phyloP scores from a whole-genome alignment of 2,113 vertebrate species.

The Oreochromis tanganicae region DNA sequence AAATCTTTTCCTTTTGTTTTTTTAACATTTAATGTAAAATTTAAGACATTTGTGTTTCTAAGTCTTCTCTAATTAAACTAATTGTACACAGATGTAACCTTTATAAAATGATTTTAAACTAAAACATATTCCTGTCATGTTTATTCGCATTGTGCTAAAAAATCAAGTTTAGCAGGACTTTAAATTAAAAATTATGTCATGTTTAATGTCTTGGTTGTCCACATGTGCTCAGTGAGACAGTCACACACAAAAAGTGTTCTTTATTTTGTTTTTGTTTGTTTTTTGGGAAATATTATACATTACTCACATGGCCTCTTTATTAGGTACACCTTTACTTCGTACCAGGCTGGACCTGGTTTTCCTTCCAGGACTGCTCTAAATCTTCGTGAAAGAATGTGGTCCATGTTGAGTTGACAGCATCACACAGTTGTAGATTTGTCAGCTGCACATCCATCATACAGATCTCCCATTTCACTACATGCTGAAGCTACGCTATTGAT shows the following conservation, averaged over 20 bases:
- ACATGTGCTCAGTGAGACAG: neutral
- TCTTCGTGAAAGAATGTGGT: neutral
- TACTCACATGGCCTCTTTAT: neutral
- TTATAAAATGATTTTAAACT: neutral
- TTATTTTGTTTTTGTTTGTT: neutral
- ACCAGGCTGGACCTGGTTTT: neutral
- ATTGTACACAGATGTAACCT: neutral
- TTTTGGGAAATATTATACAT: neutral
- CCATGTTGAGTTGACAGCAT: rapidly evolving
- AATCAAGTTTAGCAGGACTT: neutral
- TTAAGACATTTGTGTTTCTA: neutral
- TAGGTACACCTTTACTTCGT: neutral
- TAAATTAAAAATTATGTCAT: rapidly evolving
- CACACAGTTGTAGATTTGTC: neutral
- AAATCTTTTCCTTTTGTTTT: neutral
- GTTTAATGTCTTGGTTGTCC: neutral
- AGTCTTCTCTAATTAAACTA: neutral
- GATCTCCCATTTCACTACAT: neutral
- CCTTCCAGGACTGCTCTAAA: neutral
- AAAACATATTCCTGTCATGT: neutral
- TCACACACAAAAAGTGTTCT: neutral
- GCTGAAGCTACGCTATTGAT: neutral
- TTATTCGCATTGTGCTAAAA: neutral
- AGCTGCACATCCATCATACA: neutral
- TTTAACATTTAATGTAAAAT: neutral